Conservation (phyloP, 2,888 invertebrate species). For the Chaetogeoica ovagalla region DNA sequence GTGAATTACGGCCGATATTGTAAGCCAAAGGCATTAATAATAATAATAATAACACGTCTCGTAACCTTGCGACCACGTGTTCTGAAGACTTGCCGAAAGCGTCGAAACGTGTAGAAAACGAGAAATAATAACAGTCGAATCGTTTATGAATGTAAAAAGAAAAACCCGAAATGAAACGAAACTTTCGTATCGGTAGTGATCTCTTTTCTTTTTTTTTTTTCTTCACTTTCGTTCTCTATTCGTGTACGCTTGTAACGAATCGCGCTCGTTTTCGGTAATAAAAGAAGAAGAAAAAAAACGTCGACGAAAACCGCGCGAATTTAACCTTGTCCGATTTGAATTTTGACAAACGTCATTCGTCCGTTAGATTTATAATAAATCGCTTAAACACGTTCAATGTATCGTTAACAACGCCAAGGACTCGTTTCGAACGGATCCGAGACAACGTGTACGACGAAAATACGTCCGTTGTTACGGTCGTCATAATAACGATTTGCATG, state of each 20-base stretch:
- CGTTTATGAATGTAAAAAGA: too few species aligned
- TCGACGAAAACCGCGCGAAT: not conserved
- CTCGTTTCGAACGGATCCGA: slow-evolving; percentile 15
- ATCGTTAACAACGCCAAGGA: slow-evolving; percentile 35
- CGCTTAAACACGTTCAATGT: slow-evolving; percentile 21
- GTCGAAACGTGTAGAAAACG: too few species aligned
- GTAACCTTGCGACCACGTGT: too few species aligned
- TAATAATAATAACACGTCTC: too few species aligned
- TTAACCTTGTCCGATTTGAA: slow-evolving; percentile 1
- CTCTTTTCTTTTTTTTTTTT: too few species aligned
- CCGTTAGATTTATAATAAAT: not conserved
- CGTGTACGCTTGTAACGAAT: too few species aligned
- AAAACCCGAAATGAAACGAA: too few species aligned
- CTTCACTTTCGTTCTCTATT: too few species aligned
- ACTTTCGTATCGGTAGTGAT: too few species aligned
- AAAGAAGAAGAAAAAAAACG: not conserved
- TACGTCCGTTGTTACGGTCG: not conserved
- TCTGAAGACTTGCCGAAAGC: too few species aligned
- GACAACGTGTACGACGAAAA: slow-evolving; percentile 7
- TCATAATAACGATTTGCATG: not conserved
- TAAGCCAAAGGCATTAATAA: too few species aligned
- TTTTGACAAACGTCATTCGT: slow-evolving; percentile 23
- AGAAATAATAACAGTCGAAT: too few species aligned
- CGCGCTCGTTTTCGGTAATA: not conserved
- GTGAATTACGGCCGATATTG: not conserved